Conservation (phyloP, 2,113 vertebrate genomes). For the Leucoraja erinaceus region DNA sequence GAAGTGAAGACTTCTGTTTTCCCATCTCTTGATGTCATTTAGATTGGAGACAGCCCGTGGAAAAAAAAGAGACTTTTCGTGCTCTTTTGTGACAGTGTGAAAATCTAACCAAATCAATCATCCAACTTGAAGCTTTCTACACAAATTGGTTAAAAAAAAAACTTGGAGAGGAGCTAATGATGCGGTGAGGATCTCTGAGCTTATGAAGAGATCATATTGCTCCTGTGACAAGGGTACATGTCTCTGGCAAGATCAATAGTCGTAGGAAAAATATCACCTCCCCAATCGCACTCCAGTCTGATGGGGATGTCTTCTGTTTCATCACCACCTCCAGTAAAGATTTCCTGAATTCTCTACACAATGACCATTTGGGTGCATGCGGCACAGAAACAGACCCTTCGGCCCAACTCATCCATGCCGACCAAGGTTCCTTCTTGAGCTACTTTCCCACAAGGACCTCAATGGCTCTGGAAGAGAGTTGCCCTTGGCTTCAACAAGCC, state of each 20-base stretch:
- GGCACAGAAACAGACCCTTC: no score
- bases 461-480: neutral
- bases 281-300: neutral
- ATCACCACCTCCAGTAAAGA: neutral
- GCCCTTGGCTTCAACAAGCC: neutral
- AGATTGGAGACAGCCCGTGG: neutral
- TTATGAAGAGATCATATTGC: neutral
- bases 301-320: neutral
- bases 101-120: neutral
- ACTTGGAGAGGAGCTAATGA: neutral
- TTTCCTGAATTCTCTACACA: neutral
- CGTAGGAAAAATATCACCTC: neutral
- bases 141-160: neutral
- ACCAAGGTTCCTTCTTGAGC: no score
- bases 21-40: neutral
- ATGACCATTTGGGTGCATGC: neutral
- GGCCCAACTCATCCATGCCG: no score
- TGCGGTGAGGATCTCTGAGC: neutral
- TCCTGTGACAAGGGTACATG: neutral
- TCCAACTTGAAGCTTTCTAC: neutral
- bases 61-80: neutral
- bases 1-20: neutral
- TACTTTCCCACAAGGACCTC: neutral
- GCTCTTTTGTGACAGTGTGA: neutral
- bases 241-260: neutral